A percentile compares a stretch with the other conserved stretches of the same genome.
These are phyloP conservation scores for Uropsilus gracilis DNA, from an alignment of 2,113 vertebrate genomes.

Conservation along the genomic window DNA sequence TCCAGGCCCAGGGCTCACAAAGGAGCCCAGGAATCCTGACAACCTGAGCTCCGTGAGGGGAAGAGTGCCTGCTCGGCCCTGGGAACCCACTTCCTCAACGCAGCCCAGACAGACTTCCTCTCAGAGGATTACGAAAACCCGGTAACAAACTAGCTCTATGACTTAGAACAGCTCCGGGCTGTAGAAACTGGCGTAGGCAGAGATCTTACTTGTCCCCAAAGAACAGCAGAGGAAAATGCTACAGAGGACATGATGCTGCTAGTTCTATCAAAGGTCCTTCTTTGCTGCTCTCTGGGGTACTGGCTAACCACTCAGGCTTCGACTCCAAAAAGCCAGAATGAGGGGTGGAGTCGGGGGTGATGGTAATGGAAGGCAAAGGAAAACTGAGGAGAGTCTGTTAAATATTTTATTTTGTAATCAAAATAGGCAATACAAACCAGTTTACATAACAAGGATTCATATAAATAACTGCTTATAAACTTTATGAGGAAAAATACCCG, in stretches of 20 bases:
- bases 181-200: neutral
- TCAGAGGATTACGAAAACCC: neutral
- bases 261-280: neutral
- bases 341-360: neutral
- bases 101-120: constrained; percentile 22
- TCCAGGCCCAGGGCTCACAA: neutral
- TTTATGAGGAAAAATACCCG: constrained; percentile 63
- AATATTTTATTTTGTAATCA: constrained; percentile 81
- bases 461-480: constrained; percentile 66
- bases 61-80: neutral
- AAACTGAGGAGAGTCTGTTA: constrained; percentile 51
- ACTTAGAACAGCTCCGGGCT: constrained; percentile 3
- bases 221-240: neutral
- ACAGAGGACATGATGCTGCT: neutral
- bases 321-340: constrained; percentile 2
- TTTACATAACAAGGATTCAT: constrained; percentile 57
- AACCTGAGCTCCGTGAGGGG: neutral
- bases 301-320: neutral
- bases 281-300: neutral
- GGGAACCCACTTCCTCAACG: constrained; percentile 24
- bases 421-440: constrained; percentile 80
- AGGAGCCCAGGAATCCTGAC: neutral
- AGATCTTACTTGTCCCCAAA: neutral
- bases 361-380: neutral
- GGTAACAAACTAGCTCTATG: neutral